Percentiles rank a stretch among this genome's conserved stretches.
Conservation (phyloP, 2,797 vertebrate species). For the Meriones psammophilus region DNA sequence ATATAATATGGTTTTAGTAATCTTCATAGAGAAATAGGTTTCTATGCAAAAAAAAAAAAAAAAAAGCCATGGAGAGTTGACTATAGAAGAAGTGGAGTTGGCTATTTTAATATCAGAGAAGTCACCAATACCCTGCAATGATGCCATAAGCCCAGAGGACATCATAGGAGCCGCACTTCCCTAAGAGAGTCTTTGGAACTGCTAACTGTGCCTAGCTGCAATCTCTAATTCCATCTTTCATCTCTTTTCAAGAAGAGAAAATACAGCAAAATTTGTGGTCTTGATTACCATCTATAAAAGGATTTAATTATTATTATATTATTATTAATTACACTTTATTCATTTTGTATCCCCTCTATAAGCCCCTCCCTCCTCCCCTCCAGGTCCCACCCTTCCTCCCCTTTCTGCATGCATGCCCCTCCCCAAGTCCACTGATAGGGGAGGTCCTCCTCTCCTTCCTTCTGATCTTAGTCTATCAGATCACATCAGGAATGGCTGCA, state of each 20-base stretch:
- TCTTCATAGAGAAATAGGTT: not conserved
- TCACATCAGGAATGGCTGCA: too few relatives aligned
- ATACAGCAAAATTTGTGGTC: not conserved
- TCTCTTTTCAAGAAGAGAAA: not conserved
- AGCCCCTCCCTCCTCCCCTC: too few relatives aligned
- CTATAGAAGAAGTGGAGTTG: not conserved
- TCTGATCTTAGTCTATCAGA: too few relatives aligned
- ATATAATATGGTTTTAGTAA: not conserved
- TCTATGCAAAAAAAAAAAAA: slow-evolving; percentile 52
- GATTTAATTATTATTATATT: too few relatives aligned
- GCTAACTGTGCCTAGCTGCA: not conserved
- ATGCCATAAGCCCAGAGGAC: not conserved
- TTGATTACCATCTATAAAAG: not conserved
- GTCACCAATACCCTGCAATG: not conserved
- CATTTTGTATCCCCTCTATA: too few relatives aligned
- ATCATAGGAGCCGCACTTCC: not conserved
- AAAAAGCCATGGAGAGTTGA: not conserved
- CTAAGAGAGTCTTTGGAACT: not conserved
- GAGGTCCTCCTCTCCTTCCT: too few relatives aligned
- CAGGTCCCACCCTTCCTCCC: too few relatives aligned
- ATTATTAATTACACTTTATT: too few relatives aligned
- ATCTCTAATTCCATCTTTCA: not conserved
- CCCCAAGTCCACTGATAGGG: too few relatives aligned
- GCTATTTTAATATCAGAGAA: not conserved
- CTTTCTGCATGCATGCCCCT: too few relatives aligned